Evolutionary conservation across 2,888 invertebrate genomes (phyloP), one percentile per base, ranked within the genome.

Genomic region (Cecidostiba fungosa): DNA sequence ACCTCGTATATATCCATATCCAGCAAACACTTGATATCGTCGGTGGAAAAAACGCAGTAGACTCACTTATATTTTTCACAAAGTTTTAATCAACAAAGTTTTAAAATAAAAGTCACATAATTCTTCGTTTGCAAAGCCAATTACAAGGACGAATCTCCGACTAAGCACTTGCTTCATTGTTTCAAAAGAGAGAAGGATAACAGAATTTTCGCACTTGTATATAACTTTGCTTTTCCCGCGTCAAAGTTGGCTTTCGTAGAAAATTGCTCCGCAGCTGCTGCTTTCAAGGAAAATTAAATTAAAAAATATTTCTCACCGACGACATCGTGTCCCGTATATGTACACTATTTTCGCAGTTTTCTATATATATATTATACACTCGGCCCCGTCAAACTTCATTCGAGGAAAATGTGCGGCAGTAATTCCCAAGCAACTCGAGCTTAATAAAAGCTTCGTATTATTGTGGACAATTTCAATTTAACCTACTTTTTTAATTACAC

Each of bases 21-120:
- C 10, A 10, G 39, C 43, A 12, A 43, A 43, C 16, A 19, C 19
- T 19, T 16, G 50, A 50, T n/a, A n/a, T 50, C 50, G 50, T 19
- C 54, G 54, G 5, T 54, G 16, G n/a, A 54, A n/a, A 54, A 54
- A 47, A 16, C 8, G 54, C 8, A 4, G 50, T 19, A 3, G 50
- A 2, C 19, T 19, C 19, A 19, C 19, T 19, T 5, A 16, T 19
- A 4, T 4, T 47, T 50, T 3, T 50, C 50, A 3, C 4, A 19
- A 59, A 59, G 54, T 59, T 59, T 59, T n/a, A 59, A 59, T 23
- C 54, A 59, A n/a, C 19, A 59, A 59, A 59, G n/a, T 59, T 59
- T 59, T 0, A 6, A 59, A 59, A 59, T 59, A 23, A 6, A 59
- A 59, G n/a, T 59, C 54, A 23, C 19, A 59, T 59, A 59, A 59